Percentiles rank a stretch among this genome's conserved stretches.
Evolutionary conservation across 1,140 invertebrate species (phyloP).

Genomic region (Holcopasites calliopsidis): DNA sequence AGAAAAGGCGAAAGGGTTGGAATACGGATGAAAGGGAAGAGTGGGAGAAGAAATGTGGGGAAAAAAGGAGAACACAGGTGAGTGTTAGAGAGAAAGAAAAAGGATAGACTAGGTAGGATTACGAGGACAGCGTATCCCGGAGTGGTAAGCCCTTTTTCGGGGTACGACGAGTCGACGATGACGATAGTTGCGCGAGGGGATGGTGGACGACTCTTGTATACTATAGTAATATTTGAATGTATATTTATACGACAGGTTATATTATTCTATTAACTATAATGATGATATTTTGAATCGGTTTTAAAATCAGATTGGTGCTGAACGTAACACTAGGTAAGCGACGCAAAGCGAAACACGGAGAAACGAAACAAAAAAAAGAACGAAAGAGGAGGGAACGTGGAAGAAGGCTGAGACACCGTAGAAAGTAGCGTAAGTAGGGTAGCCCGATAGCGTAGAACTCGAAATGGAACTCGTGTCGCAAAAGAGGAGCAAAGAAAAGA

Average conservation of each 20-base stretch:
- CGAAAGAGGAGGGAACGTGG: slow-evolving; percentile 74
- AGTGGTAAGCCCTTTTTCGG: slow-evolving; percentile 54
- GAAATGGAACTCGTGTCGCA: slow-evolving; percentile 33
- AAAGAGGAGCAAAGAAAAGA: slow-evolving; percentile 17
- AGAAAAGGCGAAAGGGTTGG: neutral
- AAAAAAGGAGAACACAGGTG: neutral
- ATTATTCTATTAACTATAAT: slow-evolving; percentile 75
- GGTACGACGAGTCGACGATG: slow-evolving; percentile 47
- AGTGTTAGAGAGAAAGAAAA: slow-evolving; percentile 13
- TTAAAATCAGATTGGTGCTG: slow-evolving; percentile 80
- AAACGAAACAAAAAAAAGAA: slow-evolving; percentile 38
- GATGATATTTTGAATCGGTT: slow-evolving; percentile 79
- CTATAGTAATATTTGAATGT: slow-evolving; percentile 79
- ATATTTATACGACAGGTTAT: slow-evolving; percentile 79
- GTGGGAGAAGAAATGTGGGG: neutral
- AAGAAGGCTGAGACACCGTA: slow-evolving; percentile 79
- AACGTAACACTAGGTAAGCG: slow-evolving; percentile 72
- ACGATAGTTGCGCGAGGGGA: slow-evolving; percentile 41
- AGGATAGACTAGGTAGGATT: slow-evolving; percentile 56
- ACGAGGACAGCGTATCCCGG: slow-evolving; percentile 49
- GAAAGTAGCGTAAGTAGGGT: slow-evolving; percentile 73
- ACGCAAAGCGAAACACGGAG: slow-evolving; percentile 13
- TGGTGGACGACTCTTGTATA: slow-evolving; percentile 76
- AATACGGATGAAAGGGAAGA: neutral
- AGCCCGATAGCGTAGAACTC: slow-evolving; percentile 75